Base-by-base conservation (phyloP, 1,140 invertebrate species). In the Camponotus floridanus region DNA sequence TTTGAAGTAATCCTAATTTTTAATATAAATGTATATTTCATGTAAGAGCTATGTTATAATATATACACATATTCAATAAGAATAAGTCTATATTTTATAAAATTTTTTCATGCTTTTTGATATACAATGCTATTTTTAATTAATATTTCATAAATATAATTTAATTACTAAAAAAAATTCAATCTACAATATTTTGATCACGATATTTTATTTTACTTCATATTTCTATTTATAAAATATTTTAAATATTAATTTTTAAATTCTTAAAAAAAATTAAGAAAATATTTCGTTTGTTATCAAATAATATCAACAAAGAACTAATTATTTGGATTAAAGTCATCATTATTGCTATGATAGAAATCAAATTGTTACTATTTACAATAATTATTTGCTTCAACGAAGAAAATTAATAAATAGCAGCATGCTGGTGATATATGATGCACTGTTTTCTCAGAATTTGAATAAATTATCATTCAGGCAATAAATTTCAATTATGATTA, bases 361-460 rank as follows among this genome's bases (percentile, higher is more conserved):
- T 39, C 42, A 2, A n/a, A 2, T 64, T 70, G 5, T 73, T 31
- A 71, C 61, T 74, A 45, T 45, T 81, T 8, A n/a, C n/a, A 33
- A 67, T 6, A 74, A 45, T 74, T 74, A 74, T 83, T 83, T 83
- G 79, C 57, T 73, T 74, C 79, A 83, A 83, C 68, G 68, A 83
- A 83, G 79, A 48, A 74, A 83, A 45, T 70, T 33, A 76, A 78
- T 33, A 87, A 78, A 76, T 83, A 86, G 70, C 13, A 51, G 67
- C 68, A 78, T 59, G 45, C 26, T 79, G 85, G 76, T 59, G 76
- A 88, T 85, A 84, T 61, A 86, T 73, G 36, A 76, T 59, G 68
- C 67, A 73, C 67, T 73, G 36, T 81, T 74, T 74, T 39, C 39
- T 73, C 36, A 61, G 55, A 83, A 45, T 83, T 83, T 83, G 70